Conservation (phyloP, 53 echinoderm and acorn worm species). For the Antedon mediterranea region DNA sequence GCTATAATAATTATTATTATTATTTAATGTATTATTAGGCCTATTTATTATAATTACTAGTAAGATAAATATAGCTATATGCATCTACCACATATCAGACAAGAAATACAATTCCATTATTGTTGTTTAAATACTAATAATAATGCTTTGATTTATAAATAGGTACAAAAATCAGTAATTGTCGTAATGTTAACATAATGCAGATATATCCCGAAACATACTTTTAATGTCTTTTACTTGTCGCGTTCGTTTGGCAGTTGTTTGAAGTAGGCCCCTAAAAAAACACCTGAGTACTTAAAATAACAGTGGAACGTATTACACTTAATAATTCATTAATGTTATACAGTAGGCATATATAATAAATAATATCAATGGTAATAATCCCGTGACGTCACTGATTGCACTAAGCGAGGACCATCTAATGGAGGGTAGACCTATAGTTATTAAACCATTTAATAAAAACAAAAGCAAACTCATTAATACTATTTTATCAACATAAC, state of each 20-base stretch:
- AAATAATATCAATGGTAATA: background rate
- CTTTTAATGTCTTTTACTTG: too few relatives aligned
- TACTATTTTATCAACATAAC: too few relatives aligned
- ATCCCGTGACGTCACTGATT: background rate
- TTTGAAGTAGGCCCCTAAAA: background rate
- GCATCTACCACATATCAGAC: background rate
- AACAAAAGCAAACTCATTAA: too few relatives aligned
- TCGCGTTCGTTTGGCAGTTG: background rate
- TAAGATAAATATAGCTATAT: constrained; percentile 1
- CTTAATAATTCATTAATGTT: background rate
- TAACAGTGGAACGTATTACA: background rate
- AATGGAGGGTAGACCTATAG: background rate
- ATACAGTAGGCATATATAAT: too few relatives aligned
- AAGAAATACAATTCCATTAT: background rate
- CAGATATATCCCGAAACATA: background rate
- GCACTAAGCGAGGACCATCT: background rate
- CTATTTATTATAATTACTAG: background rate
- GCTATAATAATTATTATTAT: background rate
- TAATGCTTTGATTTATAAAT: background rate
- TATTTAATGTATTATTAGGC: too few relatives aligned
- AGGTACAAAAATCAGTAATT: background rate
- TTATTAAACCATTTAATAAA: too few relatives aligned
- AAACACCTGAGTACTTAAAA: background rate
- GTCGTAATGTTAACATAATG: background rate
- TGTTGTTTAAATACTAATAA: background rate